Evolutionary conservation across 2,797 vertebrate species (phyloP).

Genomic region (Centroberyx gerrardi): DNA sequence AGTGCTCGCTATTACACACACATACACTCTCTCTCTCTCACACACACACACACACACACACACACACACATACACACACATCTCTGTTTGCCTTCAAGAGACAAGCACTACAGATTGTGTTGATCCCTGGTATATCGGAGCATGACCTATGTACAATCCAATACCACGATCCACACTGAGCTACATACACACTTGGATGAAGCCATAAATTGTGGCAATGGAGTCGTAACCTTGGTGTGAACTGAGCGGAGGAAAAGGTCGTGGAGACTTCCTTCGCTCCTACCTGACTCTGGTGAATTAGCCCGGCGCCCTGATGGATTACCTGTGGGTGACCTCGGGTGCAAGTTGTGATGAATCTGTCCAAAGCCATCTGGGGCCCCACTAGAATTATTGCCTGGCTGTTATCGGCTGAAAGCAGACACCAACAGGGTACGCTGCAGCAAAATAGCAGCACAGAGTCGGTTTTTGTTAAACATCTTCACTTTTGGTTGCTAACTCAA

Average conservation of each 20-base stretch:
- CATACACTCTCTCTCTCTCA: not conserved
- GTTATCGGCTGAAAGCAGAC: constrained; percentile 91
- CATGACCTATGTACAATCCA: not conserved
- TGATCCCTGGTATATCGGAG: constrained; percentile 13
- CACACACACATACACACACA: not conserved
- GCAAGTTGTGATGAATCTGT: constrained; percentile 94
- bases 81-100: constrained; percentile 27
- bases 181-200: constrained; percentile 32
- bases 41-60: too few species aligned
- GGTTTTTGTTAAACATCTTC: constrained; percentile 83
- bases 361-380: constrained; percentile 95
- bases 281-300: constrained; percentile 85
- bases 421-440: constrained; percentile 83
- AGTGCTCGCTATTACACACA: too few species aligned
- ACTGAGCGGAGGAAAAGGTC: constrained; percentile 57
- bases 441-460: constrained; percentile 80
- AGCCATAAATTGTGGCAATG: constrained; percentile 67
- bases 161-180: not conserved
- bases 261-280: constrained; percentile 58
- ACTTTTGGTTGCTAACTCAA: constrained; percentile 53
- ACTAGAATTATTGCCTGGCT: constrained; percentile 89
- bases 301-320: constrained; percentile 91
- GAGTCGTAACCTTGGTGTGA: constrained; percentile 74
- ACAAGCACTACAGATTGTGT: constrained; percentile 12
- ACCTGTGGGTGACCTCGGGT: constrained; percentile 90